These are phyloP conservation scores for Ischnus inquisitorius DNA, from an alignment of 2,888 invertebrate species.

Conservation along the genomic window DNA sequence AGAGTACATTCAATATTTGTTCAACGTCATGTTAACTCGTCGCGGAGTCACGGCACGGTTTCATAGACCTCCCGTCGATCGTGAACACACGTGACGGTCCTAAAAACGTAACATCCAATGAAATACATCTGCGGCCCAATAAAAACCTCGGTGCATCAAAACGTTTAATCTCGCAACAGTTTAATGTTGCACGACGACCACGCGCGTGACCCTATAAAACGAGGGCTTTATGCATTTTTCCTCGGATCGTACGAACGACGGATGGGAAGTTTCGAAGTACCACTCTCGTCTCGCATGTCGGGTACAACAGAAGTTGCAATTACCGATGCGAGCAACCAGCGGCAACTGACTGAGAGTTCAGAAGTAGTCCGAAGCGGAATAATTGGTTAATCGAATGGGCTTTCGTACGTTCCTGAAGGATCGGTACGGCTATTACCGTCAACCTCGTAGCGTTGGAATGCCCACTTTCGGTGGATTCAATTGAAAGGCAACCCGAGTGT, in stretches of 20 bases:
- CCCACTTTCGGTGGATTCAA: constrained; percentile 22
- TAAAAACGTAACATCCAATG: neutral
- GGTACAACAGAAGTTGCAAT: neutral
- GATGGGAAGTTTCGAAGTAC: neutral
- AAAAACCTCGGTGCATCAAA: neutral
- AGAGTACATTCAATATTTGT: no score
- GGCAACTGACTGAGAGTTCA: neutral
- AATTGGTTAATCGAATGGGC: constrained; percentile 5
- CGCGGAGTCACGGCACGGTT: no score
- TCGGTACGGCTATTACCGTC: neutral
- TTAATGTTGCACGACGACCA: neutral
- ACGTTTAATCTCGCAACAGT: neutral
- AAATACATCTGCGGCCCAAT: neutral
- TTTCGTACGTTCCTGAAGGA: neutral
- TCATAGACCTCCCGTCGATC: no score
- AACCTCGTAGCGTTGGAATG: neutral
- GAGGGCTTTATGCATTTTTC: neutral
- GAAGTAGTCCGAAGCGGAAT: neutral
- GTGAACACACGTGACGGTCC: neutral
- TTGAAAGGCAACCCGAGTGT: constrained; percentile 25
- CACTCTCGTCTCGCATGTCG: neutral
- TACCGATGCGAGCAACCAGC: neutral
- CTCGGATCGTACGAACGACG: neutral
- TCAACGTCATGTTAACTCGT: no score
- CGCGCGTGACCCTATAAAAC: neutral